Evolutionary conservation across 2,113 vertebrate genomes (phyloP).

Genomic region (Alectura lathami): DNA sequence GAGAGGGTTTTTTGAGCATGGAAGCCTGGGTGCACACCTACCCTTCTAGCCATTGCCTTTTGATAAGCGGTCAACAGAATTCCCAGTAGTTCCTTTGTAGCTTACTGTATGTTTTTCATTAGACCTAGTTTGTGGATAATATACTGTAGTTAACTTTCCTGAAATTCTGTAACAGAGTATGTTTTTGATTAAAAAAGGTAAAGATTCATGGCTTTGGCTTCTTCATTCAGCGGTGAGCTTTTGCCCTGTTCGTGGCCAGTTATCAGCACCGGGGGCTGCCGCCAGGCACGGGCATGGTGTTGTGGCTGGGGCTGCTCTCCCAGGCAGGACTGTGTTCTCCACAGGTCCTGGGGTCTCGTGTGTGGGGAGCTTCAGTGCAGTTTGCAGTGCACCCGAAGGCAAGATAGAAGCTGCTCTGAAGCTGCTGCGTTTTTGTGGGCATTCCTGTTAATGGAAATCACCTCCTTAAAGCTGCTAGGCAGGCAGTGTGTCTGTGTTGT

Average conservation of each 20-base stretch:
- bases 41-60: conserved; percentile 47
- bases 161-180: conserved; percentile 76
- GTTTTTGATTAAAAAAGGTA: conserved; percentile 78
- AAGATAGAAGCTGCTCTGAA: too few relatives aligned
- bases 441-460: background rate
- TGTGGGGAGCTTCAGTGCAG: rapidly evolving
- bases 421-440: background rate
- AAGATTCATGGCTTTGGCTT: background rate
- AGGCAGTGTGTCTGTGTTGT: background rate
- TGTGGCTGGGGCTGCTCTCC: rapidly evolving
- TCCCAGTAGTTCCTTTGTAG: conserved; percentile 70
- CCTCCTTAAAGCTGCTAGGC: background rate
- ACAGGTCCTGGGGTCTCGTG: background rate
- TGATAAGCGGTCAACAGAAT: conserved; percentile 42
- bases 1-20: background rate
- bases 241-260: rapidly evolving
- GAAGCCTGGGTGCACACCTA: background rate
- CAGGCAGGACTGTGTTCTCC: rapidly evolving
- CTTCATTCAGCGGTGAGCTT: rapidly evolving
- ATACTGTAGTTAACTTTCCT: conserved; percentile 67
- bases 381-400: too few relatives aligned
- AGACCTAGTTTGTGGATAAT: conserved; percentile 73
- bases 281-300: rapidly evolving
- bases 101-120: conserved; percentile 67
- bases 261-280: rapidly evolving